Evolutionary conservation across 2,113 vertebrate species (phyloP).

Genomic region (Muntiacus reevesi): DNA sequence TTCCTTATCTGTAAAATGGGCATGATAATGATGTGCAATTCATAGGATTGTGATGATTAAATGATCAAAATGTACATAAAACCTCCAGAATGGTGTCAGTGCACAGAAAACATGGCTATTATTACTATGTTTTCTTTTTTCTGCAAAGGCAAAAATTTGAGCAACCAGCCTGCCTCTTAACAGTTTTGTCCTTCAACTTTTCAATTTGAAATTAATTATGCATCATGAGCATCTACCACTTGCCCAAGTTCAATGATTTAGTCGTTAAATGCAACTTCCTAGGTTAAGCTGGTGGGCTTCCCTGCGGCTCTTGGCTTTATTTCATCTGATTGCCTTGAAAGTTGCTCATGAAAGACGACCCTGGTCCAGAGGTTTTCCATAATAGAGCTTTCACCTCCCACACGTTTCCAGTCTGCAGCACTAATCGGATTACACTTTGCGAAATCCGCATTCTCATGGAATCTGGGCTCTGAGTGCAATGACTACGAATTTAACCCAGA

Average conservation of each 20-base stretch:
- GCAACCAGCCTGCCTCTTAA: neutral
- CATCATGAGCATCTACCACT: neutral
- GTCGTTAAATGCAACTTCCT: neutral
- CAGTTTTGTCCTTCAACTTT: neutral
- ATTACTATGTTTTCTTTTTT: neutral
- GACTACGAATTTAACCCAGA: neutral
- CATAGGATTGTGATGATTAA: neutral
- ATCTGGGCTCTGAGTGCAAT: neutral
- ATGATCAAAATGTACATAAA: neutral
- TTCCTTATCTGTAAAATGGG: neutral
- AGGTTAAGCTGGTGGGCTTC: neutral
- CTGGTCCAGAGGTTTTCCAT: constrained; percentile 3
- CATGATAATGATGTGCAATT: neutral
- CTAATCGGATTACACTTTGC: constrained; percentile 18
- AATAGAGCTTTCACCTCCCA: constrained; percentile 23
- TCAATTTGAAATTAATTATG: neutral
- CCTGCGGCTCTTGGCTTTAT: neutral
- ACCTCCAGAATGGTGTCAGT: neutral
- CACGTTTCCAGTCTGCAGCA: neutral
- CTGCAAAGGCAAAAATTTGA: neutral
- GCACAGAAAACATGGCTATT: neutral
- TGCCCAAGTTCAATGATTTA: neutral
- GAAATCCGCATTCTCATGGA: neutral
- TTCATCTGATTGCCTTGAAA: constrained; percentile 11
- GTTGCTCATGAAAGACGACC: constrained; percentile 19